These are phyloP conservation scores for Holotrichia oblita DNA, from an alignment of 1,140 invertebrate genomes.

Conservation along the genomic window DNA sequence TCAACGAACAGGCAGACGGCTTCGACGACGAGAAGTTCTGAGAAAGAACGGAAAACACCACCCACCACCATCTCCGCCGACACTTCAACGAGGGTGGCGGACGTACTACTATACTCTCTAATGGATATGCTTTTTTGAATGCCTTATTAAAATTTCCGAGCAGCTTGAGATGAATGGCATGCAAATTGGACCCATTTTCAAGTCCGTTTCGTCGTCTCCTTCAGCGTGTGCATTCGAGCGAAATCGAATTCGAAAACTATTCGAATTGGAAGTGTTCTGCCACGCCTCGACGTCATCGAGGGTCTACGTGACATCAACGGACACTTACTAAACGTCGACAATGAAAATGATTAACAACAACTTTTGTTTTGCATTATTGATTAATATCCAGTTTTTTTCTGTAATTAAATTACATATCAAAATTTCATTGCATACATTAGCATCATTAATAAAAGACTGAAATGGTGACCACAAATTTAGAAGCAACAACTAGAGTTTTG, in stretches of 20 bases:
- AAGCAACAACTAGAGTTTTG: too few species aligned
- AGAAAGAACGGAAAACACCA: constrained; percentile 20
- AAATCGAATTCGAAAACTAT: constrained; percentile 37
- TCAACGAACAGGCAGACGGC: neutral
- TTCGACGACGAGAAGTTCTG: constrained; percentile 42
- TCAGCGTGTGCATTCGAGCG: constrained; percentile 35
- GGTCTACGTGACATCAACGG: neutral
- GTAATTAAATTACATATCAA: too few species aligned
- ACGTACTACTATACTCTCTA: constrained; percentile 43
- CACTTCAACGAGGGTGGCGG: neutral
- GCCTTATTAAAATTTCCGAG: constrained; percentile 64
- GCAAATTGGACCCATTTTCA: constrained; percentile 57
- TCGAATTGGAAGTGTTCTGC: neutral
- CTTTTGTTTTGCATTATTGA: neutral
- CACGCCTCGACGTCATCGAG: constrained; percentile 4
- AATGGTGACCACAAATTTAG: too few species aligned
- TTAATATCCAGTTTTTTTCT: too few species aligned
- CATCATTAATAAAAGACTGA: too few species aligned
- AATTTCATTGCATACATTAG: too few species aligned
- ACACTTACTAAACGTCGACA: neutral
- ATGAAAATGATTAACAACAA: constrained; percentile 17
- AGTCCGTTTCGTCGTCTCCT: constrained; percentile 45
- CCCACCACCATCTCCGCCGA: neutral
- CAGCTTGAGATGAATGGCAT: constrained; percentile 60
- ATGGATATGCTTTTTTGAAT: constrained; percentile 56